A percentile compares a stretch with the other conserved stretches of the same genome.
phyloP scores from a whole-genome alignment of 2,113 vertebrate genomes.

The Sebastes schlegelii region DNA sequence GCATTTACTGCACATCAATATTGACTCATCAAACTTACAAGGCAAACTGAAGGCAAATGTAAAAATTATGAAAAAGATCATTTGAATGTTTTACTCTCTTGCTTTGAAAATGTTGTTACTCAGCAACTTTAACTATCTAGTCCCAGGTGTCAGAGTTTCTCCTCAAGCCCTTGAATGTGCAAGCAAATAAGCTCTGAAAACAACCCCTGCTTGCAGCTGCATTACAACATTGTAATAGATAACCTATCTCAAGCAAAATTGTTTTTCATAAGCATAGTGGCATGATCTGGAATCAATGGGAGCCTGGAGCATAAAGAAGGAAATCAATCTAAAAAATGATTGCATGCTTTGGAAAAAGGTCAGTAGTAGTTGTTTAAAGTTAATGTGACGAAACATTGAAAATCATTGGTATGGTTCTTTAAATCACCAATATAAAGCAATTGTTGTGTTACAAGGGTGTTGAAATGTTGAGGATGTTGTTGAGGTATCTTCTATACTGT shows the following conservation, averaged over 20 bases:
- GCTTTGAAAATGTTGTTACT: background rate
- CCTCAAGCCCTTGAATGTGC: background rate
- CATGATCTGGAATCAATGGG: slow-evolving; percentile 14
- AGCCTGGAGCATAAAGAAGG: slow-evolving; percentile 2
- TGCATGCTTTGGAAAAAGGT: slow-evolving; percentile 17
- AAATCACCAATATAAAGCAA: background rate
- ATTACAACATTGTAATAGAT: slow-evolving; percentile 1
- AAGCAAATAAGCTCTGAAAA: background rate
- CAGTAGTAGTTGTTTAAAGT: background rate
- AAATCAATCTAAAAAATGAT: slow-evolving; percentile 9
- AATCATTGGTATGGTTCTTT: background rate
- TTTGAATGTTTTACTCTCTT: background rate
- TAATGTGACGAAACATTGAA: slow-evolving; percentile 1
- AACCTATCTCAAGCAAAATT: background rate
- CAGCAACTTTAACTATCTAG: background rate
- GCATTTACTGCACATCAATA: background rate
- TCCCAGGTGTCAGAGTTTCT: background rate
- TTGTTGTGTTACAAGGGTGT: background rate
- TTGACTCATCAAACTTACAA: background rate
- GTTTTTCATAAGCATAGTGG: slow-evolving; percentile 14
- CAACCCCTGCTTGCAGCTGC: background rate
- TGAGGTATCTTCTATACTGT: background rate
- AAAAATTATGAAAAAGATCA: background rate
- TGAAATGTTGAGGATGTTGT: background rate
- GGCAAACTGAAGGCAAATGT: background rate